Evolutionary conservation across 2,797 vertebrate genomes (phyloP).

Genomic region (Etheostoma perlongum): DNA sequence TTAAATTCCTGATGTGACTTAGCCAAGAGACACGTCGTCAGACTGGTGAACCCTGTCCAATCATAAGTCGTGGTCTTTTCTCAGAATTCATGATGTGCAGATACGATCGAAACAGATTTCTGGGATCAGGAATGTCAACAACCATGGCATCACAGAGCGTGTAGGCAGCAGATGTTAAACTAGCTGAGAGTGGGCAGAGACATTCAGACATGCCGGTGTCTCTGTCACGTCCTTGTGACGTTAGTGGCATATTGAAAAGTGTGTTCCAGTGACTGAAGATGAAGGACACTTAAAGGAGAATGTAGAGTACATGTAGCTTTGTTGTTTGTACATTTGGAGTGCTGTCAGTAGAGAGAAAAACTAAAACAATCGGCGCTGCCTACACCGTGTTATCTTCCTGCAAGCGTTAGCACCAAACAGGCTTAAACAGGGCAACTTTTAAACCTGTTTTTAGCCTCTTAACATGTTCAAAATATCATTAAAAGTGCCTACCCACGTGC

Average conservation of each 20-base stretch:
- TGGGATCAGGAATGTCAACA: neutral
- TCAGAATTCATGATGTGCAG: neutral
- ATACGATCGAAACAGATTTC: neutral
- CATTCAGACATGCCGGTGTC: neutral
- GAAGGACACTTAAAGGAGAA: too few species aligned
- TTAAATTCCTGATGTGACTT: neutral
- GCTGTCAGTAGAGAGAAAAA: too few species aligned
- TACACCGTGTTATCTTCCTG: too few species aligned
- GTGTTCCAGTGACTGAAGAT: neutral
- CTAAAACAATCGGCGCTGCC: too few species aligned
- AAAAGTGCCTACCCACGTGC: too few species aligned
- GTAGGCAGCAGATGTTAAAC: neutral
- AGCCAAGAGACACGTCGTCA: neutral
- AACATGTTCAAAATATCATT: too few species aligned
- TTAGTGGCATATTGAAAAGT: neutral
- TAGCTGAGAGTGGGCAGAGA: neutral
- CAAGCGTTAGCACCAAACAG: too few species aligned
- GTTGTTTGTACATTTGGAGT: too few species aligned
- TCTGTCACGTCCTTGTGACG: neutral
- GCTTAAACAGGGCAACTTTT: too few species aligned
- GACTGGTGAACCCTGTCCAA: neutral
- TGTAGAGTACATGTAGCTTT: too few species aligned
- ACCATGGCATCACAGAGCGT: neutral
- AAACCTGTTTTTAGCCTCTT: too few species aligned
- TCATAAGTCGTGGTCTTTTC: neutral